Conservation (phyloP, 1,140 invertebrate genomes). For the Musca domestica region DNA sequence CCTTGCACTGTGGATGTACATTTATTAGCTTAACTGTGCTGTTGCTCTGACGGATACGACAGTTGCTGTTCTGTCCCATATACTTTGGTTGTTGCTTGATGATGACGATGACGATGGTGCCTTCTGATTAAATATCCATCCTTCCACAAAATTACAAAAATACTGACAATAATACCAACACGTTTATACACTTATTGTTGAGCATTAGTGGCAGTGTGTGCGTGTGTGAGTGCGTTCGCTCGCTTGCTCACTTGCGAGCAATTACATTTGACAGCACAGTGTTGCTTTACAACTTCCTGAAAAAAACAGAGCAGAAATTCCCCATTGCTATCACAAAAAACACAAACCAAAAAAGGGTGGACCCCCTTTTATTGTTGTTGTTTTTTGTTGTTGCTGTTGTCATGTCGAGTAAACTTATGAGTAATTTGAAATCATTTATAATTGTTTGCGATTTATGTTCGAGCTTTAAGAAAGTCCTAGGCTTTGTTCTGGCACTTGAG, state of each 20-base stretch:
- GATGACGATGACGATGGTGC: background rate
- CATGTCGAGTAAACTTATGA: background rate
- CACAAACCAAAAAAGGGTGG: background rate
- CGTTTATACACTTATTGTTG: no score
- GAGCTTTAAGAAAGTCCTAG: background rate
- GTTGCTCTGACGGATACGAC: background rate
- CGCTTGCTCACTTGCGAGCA: background rate
- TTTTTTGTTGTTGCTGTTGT: background rate
- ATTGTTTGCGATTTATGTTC: constrained; percentile 10
- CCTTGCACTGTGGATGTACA: no score
- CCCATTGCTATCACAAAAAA: background rate
- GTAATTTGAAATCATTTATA: constrained; percentile 12
- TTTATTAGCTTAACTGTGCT: no score
- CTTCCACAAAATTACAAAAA: no score
- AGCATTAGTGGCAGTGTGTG: no score
- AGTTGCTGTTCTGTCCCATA: background rate
- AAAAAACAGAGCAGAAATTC: background rate
- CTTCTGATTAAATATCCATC: no score
- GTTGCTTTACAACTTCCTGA: no score
- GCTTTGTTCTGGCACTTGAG: background rate
- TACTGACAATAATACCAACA: no score
- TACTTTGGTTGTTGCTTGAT: background rate
- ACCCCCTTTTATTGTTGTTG: no score
- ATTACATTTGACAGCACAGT: no score
- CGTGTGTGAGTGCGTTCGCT: background rate